Base-by-base conservation (phyloP, 2,888 invertebrate species). In the Parapristionchus giblindavisi region DNA sequence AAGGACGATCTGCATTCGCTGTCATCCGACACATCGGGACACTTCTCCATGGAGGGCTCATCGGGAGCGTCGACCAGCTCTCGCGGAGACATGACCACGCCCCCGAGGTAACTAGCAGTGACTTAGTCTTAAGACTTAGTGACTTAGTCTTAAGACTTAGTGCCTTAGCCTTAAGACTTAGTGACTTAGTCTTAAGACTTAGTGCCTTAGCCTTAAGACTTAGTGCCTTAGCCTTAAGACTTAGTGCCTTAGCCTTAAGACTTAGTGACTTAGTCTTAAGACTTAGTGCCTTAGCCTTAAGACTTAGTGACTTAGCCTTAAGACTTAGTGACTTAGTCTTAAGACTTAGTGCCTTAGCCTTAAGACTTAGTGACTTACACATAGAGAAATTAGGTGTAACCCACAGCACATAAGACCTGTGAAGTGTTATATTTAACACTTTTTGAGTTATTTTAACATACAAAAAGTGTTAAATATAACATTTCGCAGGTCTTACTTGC, bases 1-100 rank as follows among this genome's bases (percentile, higher is more conserved):
- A 78, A 83, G 84, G 84, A 84, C 65, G 84, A 84, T 65, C 80
- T 84, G 79, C 78, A 82, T n/a, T 82, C 82, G 14, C 77, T 82
- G 24, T 83, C 83, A 6, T 80, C 79, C 14, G 81, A 81, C 34
- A 83, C 84, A 3, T 84, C 84, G 0, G 83, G 83, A 24, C 80
- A 83, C 73, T 80, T 79, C 38, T 75, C 76, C 40, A 24, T 77
- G n/a, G 75, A 63, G 21, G 65, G 32, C 1, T 58, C 60, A 36
- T 60, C 60, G 34, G 51, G 51, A 17, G 51, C 68, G 3, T 51
- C 68, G n/a, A 52, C 68, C 34, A 52, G 51, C 27, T 68, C 68
- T 24, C 34, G 68, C n/a, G 68, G 51, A 36, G 68, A 68, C 68
- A 68, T 52, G 68, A 21, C 52, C 34, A 68, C 68, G 52, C 52